phyloP scores from a whole-genome alignment of 2,797 vertebrate genomes.

The Buphagus erythrorhynchus region DNA sequence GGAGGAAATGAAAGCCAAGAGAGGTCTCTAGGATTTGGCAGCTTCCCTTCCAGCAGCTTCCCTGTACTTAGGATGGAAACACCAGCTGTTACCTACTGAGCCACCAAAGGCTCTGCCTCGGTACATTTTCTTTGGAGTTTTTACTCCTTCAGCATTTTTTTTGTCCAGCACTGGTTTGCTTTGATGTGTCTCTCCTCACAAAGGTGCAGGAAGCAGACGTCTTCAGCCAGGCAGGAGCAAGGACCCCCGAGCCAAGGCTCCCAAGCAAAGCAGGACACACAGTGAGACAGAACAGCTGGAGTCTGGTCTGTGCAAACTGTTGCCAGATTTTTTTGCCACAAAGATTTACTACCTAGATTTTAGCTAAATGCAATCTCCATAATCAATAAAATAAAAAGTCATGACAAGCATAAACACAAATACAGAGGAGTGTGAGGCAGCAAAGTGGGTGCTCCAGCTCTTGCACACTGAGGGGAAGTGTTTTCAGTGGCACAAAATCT shows the following conservation, averaged over 20 bases:
- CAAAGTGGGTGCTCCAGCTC: neutral
- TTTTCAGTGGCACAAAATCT: neutral
- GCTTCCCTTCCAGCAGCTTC: neutral
- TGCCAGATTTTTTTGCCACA: neutral
- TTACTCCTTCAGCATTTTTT: neutral
- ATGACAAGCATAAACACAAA: neutral
- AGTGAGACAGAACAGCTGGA: neutral
- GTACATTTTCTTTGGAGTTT: rapidly evolving
- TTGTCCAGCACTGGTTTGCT: neutral
- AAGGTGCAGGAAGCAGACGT: neutral
- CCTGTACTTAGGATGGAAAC: rapidly evolving
- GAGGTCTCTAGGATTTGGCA: rapidly evolving
- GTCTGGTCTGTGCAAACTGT: neutral
- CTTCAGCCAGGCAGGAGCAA: neutral
- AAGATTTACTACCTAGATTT: neutral
- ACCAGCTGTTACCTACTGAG: neutral
- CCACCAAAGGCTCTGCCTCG: neutral
- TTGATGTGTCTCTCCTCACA: neutral
- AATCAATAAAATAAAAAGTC: neutral
- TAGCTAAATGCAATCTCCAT: neutral
- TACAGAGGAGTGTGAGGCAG: rapidly evolving
- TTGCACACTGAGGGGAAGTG: rapidly evolving
- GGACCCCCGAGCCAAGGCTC: rapidly evolving
- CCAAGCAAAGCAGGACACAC: neutral
- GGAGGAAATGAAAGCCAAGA: neutral